phyloP scores from a whole-genome alignment of 1,140 invertebrate genomes.

The Tetragonula clypearis region DNA sequence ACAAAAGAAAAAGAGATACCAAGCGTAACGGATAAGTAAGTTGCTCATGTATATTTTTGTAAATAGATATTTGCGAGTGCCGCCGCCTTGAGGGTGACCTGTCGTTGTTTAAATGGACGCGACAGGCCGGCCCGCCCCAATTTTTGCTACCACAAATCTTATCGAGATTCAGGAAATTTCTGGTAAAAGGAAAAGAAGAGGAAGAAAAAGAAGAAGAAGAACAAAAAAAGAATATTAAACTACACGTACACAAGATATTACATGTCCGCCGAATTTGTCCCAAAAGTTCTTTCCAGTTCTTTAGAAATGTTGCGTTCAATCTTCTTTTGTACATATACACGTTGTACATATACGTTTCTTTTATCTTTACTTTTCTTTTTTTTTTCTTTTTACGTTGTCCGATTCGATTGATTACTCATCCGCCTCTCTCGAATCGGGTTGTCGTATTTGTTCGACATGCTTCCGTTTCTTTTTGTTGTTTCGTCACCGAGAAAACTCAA shows the following conservation, averaged over 20 bases:
- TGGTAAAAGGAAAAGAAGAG: slow-evolving; percentile 45
- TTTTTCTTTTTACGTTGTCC: neutral
- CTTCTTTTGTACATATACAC: neutral
- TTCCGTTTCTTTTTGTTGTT: slow-evolving; percentile 35
- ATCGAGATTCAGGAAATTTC: slow-evolving; percentile 69
- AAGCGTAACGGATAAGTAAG: slow-evolving; percentile 71
- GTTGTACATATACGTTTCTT: neutral
- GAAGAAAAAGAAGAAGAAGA: too few relatives aligned
- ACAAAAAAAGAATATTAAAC: slow-evolving; percentile 41
- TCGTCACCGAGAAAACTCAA: neutral
- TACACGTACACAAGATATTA: slow-evolving; percentile 37
- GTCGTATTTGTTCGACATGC: neutral
- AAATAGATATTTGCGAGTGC: slow-evolving; percentile 80
- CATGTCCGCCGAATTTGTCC: slow-evolving; percentile 52
- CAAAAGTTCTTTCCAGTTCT: slow-evolving; percentile 13
- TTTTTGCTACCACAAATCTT: slow-evolving; percentile 78
- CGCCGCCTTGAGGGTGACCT: slow-evolving; percentile 76
- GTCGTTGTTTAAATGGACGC: slow-evolving; percentile 33
- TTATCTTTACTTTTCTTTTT: neutral
- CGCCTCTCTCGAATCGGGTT: neutral
- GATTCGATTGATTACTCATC: slow-evolving; percentile 1
- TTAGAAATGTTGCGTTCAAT: neutral
- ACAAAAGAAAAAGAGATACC: slow-evolving; percentile 39
- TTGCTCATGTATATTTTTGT: slow-evolving; percentile 82
- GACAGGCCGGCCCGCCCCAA: slow-evolving; percentile 73